Conservation (phyloP, 2,797 vertebrate genomes). For the Orientallactaga sibirica region DNA sequence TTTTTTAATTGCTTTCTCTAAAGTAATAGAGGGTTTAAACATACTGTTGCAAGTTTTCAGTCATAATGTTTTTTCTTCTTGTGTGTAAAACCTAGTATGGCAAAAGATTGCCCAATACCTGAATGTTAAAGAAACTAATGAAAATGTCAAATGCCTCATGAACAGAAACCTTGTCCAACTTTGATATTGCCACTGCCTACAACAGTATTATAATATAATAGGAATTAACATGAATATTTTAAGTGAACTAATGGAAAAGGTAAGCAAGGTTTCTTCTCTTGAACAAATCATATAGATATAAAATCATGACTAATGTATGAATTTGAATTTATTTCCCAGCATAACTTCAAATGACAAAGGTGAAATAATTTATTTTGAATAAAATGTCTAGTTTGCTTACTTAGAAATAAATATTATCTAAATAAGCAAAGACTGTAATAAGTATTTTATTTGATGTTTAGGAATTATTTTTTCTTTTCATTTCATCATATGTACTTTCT, state of each 20-base stretch:
- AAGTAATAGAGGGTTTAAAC: neutral
- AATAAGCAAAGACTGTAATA: slow-evolving; percentile 1
- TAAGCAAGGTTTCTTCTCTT: neutral
- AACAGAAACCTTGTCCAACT: neutral
- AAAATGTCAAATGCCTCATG: too few relatives aligned
- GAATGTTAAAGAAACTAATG: neutral
- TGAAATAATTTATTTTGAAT: slow-evolving; percentile 37
- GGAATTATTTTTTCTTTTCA: neutral
- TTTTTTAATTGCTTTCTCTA: neutral
- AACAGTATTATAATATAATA: neutral
- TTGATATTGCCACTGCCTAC: neutral
- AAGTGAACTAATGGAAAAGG: neutral
- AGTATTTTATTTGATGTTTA: slow-evolving; percentile 40
- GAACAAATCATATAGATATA: neutral
- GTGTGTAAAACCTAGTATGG: neutral
- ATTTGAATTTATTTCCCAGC: slow-evolving; percentile 19
- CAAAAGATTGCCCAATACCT: neutral
- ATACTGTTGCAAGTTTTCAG: neutral
- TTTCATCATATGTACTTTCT: slow-evolving; percentile 56
- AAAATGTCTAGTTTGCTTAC: slow-evolving; percentile 12
- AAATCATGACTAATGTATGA: neutral
- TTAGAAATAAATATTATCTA: slow-evolving; percentile 32
- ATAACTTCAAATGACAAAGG: neutral
- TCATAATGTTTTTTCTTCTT: neutral
- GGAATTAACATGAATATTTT: neutral